A percentile compares a stretch with the other conserved stretches of the same genome.
These are phyloP conservation scores for Drosophila vallismaia DNA, from an alignment of 2,888 invertebrate genomes.

Conservation along the genomic window DNA sequence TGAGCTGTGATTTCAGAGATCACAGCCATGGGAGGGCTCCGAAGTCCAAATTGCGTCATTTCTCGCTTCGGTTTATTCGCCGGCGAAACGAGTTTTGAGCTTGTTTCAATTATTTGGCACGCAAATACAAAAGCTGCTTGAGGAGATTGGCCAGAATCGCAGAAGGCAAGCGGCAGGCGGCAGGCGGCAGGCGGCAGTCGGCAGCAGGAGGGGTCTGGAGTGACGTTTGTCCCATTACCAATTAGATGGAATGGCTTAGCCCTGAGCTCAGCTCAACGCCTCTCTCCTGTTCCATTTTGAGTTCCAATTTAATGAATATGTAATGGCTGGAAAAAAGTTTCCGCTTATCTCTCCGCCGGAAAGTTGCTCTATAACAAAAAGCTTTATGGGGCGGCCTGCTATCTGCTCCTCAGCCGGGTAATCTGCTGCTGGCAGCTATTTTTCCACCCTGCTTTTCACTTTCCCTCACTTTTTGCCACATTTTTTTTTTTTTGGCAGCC, in stretches of 20 bases:
- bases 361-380: slow-evolving; percentile 21
- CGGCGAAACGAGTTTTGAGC: slow-evolving; percentile 55
- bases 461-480: not conserved
- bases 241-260: slow-evolving; percentile 57
- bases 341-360: slow-evolving; percentile 19
- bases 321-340: slow-evolving; percentile 51
- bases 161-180: not conserved
- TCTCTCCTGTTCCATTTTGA: slow-evolving; percentile 9
- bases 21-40: slow-evolving; percentile 7
- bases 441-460: not conserved
- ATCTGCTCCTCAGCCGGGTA: slow-evolving; percentile 14
- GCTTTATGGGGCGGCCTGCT: slow-evolving; percentile 23
- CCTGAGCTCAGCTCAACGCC: slow-evolving; percentile 18
- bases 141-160: not conserved
- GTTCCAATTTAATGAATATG: slow-evolving; percentile 75
- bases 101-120: slow-evolving; percentile 51
- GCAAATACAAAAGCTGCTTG: slow-evolving; percentile 44
- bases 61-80: slow-evolving; percentile 24
- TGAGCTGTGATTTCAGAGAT: slow-evolving; percentile 50
- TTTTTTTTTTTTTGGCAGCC: slow-evolving; percentile 25
- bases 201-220: not conserved
- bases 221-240: slow-evolving; percentile 51
- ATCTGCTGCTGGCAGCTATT: slow-evolving; percentile 37
- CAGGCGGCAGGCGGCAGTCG: too few relatives aligned
- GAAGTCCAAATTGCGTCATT: slow-evolving; percentile 45